Evolutionary conservation across 1,140 invertebrate genomes (phyloP), one percentile per base, ranked within the genome.

Genomic region (Lysiphlebus fabarum): DNA sequence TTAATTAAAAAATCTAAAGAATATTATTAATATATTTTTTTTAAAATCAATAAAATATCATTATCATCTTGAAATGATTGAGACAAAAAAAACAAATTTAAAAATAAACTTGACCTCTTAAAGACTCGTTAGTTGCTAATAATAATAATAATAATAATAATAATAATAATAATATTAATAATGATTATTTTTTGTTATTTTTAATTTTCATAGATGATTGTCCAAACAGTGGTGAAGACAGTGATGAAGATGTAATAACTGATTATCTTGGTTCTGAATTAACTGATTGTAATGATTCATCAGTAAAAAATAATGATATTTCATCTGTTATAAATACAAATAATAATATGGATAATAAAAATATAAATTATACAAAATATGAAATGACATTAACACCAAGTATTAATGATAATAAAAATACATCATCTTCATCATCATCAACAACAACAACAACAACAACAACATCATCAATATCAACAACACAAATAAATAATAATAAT

Each of bases 231-330:
- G 84, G 83, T 33, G 84, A 83, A 44, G 84, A 86, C 53, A 87
- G 85, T 65, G 86, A 87, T 69, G 85, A 87, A 66, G 85, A 87
- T 79, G 81, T 87, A 75, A 84, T 87, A 70, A 87, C 84, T 12
- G 84, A 86, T 70, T 87, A 86, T 61, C 65, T 82, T 49, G 65
- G 72, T 60, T 77, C 75, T 37, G 68, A 73, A 51, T 68, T 72
- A 56, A 63, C 71, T n/a, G 70, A 74, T 17, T 72, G 67, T 63
- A 68, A 70, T 57, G 68, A 72, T 61, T 67, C 71, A 56, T 65
- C 68, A 55, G 59, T 69, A 37, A 64, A 68, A 53, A 71, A 69
- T 67, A 71, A 68, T 63, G 73, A 70, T 63, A 49, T 76, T 48
- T 67, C n/a, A n/a, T n/a, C 66, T 45, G 64, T 57, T 50, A 66